phyloP scores from a whole-genome alignment of 1,140 invertebrate genomes.

The Drosophila grimshawi region DNA sequence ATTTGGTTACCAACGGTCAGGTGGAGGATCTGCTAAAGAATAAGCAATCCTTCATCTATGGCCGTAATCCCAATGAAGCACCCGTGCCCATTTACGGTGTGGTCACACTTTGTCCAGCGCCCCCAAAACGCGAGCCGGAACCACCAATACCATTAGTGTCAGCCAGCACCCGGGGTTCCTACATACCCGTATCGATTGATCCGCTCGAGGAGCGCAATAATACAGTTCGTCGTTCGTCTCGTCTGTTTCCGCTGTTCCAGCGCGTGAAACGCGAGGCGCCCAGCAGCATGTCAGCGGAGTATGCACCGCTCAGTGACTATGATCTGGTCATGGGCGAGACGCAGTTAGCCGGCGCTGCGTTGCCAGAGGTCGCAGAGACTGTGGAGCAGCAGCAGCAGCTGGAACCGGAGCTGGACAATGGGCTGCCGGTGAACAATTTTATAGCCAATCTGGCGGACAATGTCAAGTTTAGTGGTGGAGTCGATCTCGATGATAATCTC shows the following conservation, averaged over 20 bases:
- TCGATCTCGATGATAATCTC: slow-evolving; percentile 61
- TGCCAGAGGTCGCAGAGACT: background rate
- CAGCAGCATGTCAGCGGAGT: background rate
- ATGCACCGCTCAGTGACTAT: slow-evolving; percentile 29
- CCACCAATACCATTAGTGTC: background rate
- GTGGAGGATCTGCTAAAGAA: slow-evolving; percentile 86
- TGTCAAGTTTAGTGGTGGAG: slow-evolving; percentile 75
- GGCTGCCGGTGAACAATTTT: slow-evolving; percentile 71
- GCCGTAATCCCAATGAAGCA: slow-evolving; percentile 86
- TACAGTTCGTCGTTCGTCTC: slow-evolving; percentile 69
- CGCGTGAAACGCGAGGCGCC: slow-evolving; percentile 52
- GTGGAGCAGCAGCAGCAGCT: slow-evolving; percentile 33
- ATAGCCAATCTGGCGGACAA: slow-evolving; percentile 82
- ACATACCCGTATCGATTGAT: slow-evolving; percentile 77
- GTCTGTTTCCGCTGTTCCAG: slow-evolving; percentile 72
- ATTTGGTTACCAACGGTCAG: slow-evolving; percentile 86
- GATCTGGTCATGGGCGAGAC: slow-evolving; percentile 63
- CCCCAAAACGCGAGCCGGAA: slow-evolving; percentile 21
- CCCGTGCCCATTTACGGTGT: slow-evolving; percentile 87
- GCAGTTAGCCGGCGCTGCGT: slow-evolving; percentile 4
- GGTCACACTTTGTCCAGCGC: slow-evolving; percentile 82
- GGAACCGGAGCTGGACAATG: slow-evolving; percentile 44
- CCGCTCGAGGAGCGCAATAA: slow-evolving; percentile 67
- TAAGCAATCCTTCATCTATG: slow-evolving; percentile 87
- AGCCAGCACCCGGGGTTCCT: slow-evolving; percentile 65